A percentile compares a stretch with the other conserved stretches of the same genome.
Evolutionary conservation across 2,888 invertebrate genomes (phyloP).

Genomic region (Troides aeacus): DNA sequence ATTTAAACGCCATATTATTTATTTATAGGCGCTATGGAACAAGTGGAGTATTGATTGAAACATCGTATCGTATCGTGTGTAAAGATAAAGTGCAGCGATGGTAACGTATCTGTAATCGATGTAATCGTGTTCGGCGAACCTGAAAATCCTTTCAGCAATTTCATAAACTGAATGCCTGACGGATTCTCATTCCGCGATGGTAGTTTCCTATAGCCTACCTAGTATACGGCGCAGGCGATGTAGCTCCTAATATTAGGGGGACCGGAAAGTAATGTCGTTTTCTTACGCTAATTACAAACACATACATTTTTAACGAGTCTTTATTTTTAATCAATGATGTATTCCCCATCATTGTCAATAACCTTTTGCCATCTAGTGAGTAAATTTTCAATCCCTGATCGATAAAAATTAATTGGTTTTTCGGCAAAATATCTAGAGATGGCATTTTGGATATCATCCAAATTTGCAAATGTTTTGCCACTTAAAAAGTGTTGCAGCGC

Average conservation of each 20-base stretch:
- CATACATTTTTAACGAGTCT: too few species aligned
- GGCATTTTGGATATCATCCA: too few species aligned
- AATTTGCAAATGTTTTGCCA: too few species aligned
- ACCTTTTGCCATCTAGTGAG: too few species aligned
- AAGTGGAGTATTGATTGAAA: slow-evolving; percentile 36
- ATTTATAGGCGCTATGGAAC: slow-evolving; percentile 18
- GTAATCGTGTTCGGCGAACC: slow-evolving; percentile 17
- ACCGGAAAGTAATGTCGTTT: too few species aligned
- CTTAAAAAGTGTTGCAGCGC: too few species aligned
- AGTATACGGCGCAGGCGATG: not conserved
- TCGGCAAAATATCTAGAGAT: too few species aligned
- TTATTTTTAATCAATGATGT: too few species aligned
- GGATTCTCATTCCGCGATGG: not conserved
- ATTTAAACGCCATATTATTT: slow-evolving; percentile 1
- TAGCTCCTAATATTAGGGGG: not conserved
- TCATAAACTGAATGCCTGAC: slow-evolving; percentile 1
- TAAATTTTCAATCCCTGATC: too few species aligned
- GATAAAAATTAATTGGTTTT: too few species aligned
- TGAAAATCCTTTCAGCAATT: slow-evolving; percentile 8
- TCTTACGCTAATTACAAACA: too few species aligned
- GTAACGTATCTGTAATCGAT: slow-evolving; percentile 32
- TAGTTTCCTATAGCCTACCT: not conserved
- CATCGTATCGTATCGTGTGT: slow-evolving; percentile 32
- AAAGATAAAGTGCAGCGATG: slow-evolving; percentile 34
- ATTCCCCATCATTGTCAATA: too few species aligned